These are phyloP conservation scores for Microcebus murinus DNA, from an alignment of 2,113 vertebrate genomes.

Conservation along the genomic window DNA sequence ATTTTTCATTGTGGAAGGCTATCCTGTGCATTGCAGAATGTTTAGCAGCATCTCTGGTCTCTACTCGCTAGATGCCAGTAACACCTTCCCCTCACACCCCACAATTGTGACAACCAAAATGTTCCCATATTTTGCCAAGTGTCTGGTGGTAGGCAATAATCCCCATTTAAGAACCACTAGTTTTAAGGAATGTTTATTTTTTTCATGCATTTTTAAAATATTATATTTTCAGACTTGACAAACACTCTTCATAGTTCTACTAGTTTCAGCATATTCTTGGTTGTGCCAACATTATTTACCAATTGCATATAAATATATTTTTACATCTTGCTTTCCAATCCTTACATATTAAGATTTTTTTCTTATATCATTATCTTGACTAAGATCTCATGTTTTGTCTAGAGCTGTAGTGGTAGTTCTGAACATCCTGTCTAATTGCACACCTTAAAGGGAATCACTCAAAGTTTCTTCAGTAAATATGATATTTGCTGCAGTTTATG, in stretches of 20 bases:
- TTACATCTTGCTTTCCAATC: not conserved
- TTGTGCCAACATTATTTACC: not conserved
- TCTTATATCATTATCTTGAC: not conserved
- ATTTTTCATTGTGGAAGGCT: not conserved
- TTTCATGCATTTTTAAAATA: not conserved
- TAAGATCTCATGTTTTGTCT: not conserved
- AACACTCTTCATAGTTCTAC: not conserved
- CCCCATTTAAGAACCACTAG: not conserved
- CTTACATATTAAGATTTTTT: not conserved
- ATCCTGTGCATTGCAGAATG: not conserved
- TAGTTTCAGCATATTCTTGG: not conserved
- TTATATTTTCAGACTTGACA: not conserved
- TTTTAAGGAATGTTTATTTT: not conserved
- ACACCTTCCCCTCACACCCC: not conserved
- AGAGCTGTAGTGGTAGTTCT: not conserved
- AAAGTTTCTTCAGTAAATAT: not conserved
- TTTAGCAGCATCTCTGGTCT: not conserved
- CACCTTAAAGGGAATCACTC: not conserved
- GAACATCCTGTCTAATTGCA: not conserved
- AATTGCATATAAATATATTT: not conserved
- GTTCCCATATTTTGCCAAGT: not conserved
- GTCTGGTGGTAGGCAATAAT: not conserved
- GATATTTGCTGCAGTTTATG: not conserved
- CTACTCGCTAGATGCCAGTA: not conserved
- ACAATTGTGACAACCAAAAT: not conserved